phyloP scores from a whole-genome alignment of 64 coral and sea anemone species.

The Actinia tenebrosa region DNA sequence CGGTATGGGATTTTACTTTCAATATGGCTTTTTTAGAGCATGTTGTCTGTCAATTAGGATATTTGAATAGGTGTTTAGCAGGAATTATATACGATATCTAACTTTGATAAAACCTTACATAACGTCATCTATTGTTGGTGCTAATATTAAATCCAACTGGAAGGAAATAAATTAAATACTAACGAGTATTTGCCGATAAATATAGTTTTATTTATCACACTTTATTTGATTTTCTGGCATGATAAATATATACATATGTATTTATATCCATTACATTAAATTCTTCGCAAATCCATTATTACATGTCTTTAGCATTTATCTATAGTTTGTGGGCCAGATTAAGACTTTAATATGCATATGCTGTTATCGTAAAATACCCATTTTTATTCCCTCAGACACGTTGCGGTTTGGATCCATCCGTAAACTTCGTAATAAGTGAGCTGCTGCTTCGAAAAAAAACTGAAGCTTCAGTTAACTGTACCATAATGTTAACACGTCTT shows the following conservation, averaged over 20 bases:
- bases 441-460: too few species aligned
- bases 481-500: neutral
- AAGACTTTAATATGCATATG: neutral
- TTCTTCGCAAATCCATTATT: neutral
- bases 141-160: neutral
- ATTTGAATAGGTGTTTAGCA: neutral
- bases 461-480: neutral
- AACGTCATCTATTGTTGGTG: neutral
- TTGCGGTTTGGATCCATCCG: neutral
- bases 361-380: neutral
- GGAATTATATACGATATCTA: neutral
- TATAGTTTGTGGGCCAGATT: neutral
- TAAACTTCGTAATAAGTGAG: neutral
- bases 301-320: neutral
- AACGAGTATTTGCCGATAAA: neutral
- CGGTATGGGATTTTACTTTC: neutral
- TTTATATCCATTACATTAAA: neutral
- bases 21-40: neutral
- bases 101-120: neutral
- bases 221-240: neutral
- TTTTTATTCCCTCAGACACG: neutral
- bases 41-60: neutral
- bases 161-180: neutral
- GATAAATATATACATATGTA: neutral
- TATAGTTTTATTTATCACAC: neutral